Conservation (phyloP, 2,888 invertebrate species). For the Spilarctia lutea region DNA sequence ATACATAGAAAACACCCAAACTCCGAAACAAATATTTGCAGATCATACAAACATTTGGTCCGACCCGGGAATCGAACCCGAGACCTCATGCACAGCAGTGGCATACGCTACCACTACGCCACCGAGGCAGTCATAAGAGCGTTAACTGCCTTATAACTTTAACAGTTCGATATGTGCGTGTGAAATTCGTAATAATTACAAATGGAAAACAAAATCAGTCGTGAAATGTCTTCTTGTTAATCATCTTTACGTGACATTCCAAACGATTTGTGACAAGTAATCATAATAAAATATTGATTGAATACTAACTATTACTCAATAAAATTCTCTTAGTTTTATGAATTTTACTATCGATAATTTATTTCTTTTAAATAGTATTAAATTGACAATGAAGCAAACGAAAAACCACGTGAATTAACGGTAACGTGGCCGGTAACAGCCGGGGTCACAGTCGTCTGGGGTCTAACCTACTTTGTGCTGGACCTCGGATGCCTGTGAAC, state of each 20-base stretch:
- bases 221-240: not conserved
- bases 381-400: not conserved
- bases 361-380: not conserved
- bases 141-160: too few species aligned
- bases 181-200: not conserved
- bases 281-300: not conserved
- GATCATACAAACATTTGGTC: too few species aligned
- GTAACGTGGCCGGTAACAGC: not conserved
- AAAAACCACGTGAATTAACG: not conserved
- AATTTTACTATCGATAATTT: not conserved
- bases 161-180: not conserved
- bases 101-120: too few species aligned
- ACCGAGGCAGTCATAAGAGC: too few species aligned
- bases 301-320: not conserved
- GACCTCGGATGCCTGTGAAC: not conserved
- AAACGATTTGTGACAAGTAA: not conserved
- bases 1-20: too few species aligned
- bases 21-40: too few species aligned
- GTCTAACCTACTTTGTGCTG: not conserved
- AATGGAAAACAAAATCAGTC: not conserved
- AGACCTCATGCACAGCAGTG: too few species aligned
- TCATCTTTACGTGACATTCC: not conserved
- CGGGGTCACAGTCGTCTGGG: not conserved
- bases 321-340: not conserved
- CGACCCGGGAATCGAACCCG: too few species aligned